Evolutionary conservation across 2,888 invertebrate species (phyloP).

Genomic region (Cheilosia variabilis): DNA sequence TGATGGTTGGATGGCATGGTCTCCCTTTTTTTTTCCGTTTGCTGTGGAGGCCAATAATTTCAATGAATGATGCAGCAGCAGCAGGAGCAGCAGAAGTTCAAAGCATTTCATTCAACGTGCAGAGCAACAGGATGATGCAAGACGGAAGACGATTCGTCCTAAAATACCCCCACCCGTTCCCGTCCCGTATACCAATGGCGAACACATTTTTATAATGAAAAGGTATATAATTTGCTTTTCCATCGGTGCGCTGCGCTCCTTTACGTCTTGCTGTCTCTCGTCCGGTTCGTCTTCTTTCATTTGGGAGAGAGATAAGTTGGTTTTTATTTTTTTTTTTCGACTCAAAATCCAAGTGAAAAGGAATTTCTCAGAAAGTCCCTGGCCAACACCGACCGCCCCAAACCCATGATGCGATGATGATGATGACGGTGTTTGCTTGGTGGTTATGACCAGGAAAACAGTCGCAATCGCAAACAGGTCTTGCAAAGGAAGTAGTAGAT

Average conservation of each 20-base stretch:
- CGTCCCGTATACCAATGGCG: constrained; percentile 7
- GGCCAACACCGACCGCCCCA: not conserved
- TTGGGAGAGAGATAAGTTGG: constrained; percentile 31
- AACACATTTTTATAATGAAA: constrained; percentile 67
- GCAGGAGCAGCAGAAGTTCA: constrained; percentile 66
- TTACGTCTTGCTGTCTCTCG: constrained; percentile 33
- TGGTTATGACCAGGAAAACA: constrained; percentile 36
- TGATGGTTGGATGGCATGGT: constrained; percentile 57
- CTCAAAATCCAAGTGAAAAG: constrained; percentile 70
- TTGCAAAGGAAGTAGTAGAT: constrained; percentile 72
- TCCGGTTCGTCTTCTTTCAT: constrained; percentile 48
- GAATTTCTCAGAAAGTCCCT: constrained; percentile 73
- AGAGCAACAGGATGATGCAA: constrained; percentile 22
- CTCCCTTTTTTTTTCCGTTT: constrained; percentile 16
- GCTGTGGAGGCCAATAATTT: constrained; percentile 65
- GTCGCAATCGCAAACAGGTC: constrained; percentile 58
- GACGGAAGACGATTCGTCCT: constrained; percentile 53
- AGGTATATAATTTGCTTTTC: constrained; percentile 72
- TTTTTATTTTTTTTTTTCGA: constrained; percentile 21
- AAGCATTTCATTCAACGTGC: constrained; percentile 73
- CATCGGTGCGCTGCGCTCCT: constrained; percentile 28
- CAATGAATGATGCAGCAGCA: constrained; percentile 71
- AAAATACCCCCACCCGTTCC: constrained; percentile 31
- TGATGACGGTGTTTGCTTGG: constrained; percentile 5
- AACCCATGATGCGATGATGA: constrained; percentile 29